phyloP scores from a whole-genome alignment of 64 coral and sea anemone genomes.

The Cladopsammia gracilis region DNA sequence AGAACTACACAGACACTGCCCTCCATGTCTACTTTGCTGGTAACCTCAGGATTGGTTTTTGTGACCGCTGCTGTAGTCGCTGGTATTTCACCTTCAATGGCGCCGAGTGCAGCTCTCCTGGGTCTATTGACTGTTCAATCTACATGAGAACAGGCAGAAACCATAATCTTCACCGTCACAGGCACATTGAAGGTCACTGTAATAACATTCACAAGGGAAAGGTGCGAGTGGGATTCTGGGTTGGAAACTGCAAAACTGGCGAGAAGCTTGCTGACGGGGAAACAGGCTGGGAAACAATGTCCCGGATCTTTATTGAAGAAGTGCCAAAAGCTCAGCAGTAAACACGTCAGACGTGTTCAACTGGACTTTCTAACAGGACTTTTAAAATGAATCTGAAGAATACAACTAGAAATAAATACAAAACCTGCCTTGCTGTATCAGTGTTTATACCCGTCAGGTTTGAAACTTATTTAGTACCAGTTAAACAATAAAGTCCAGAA shows the following conservation, averaged over 20 bases:
- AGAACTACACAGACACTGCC: too few relatives aligned
- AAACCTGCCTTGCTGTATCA: too few relatives aligned
- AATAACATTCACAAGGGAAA: not conserved
- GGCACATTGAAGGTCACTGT: constrained; percentile 60
- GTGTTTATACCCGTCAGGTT: too few relatives aligned
- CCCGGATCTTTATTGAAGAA: constrained; percentile 4
- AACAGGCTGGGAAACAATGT: not conserved
- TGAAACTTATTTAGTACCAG: too few relatives aligned
- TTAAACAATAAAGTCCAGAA: too few relatives aligned
- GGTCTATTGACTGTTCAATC: not conserved
- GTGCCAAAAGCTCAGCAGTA: not conserved
- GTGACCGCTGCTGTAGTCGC: too few relatives aligned
- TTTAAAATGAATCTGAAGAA: too few relatives aligned
- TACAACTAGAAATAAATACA: too few relatives aligned
- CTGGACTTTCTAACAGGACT: too few relatives aligned
- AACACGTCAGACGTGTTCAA: too few relatives aligned
- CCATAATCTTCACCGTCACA: not conserved
- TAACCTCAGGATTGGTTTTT: too few relatives aligned
- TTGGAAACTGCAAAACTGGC: not conserved
- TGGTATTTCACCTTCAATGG: not conserved
- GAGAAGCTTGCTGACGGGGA: not conserved
- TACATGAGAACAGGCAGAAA: not conserved
- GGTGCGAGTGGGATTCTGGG: not conserved
- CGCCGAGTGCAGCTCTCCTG: not conserved
- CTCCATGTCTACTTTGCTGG: too few relatives aligned